Conservation (phyloP, 2,113 vertebrate genomes). For the Apodemus sylvaticus region DNA sequence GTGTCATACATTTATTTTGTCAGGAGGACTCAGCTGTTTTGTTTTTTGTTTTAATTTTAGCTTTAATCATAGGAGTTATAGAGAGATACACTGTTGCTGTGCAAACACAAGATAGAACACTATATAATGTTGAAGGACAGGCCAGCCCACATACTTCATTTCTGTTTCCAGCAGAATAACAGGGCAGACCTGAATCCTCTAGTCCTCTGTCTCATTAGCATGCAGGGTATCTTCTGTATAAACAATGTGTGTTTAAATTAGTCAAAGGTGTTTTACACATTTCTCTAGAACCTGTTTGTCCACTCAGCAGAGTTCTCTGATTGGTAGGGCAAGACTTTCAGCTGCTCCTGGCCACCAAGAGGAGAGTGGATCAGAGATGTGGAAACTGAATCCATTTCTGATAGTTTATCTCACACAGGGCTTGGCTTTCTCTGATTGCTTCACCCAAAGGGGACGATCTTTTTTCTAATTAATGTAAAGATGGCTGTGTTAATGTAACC, state of each 20-base stretch:
- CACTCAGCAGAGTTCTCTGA: not conserved
- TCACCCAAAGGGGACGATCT: not conserved
- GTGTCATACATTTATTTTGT: not conserved
- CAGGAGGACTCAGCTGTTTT: not conserved
- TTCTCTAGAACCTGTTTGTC: not conserved
- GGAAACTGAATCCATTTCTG: not conserved
- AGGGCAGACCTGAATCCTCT: not conserved
- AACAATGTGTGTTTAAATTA: not conserved
- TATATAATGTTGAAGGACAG: not conserved
- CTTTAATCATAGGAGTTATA: not conserved
- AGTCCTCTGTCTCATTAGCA: not conserved
- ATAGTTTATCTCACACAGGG: not conserved
- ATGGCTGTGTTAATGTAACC: no score
- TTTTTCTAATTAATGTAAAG: not conserved
- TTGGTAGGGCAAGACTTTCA: not conserved
- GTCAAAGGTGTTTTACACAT: not conserved
- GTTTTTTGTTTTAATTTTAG: constrained; percentile 14
- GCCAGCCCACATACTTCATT: not conserved
- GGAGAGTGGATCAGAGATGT: fast-evolving
- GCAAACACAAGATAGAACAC: not conserved
- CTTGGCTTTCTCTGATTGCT: not conserved
- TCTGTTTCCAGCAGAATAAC: not conserved
- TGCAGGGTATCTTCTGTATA: not conserved
- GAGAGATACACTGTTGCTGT: not conserved
- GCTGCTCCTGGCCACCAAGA: not conserved